These are phyloP conservation scores for Melanerpes formicivorus DNA, from an alignment of 2,113 vertebrate species.

Conservation along the genomic window DNA sequence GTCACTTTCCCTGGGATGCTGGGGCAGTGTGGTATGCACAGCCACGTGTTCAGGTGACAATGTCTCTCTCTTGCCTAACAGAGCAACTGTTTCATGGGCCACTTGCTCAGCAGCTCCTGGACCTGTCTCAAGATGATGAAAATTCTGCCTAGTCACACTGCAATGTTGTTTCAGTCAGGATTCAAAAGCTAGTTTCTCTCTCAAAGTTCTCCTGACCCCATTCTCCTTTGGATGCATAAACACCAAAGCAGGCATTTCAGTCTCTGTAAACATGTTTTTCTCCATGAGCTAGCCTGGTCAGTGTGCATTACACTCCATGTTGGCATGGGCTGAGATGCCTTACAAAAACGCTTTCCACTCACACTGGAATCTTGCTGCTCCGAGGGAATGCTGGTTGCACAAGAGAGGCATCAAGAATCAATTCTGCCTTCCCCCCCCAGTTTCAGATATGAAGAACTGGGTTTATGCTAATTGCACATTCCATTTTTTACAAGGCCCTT, in stretches of 20 bases:
- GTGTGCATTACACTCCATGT: slow-evolving; percentile 54
- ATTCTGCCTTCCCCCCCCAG: not conserved
- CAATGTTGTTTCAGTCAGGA: not conserved
- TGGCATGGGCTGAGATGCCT: slow-evolving; percentile 34
- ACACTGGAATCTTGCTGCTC: slow-evolving; percentile 48
- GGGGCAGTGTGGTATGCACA: not conserved
- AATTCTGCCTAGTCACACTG: not conserved
- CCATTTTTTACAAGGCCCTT: slow-evolving; percentile 11
- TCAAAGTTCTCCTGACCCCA: slow-evolving; percentile 21
- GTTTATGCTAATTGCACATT: slow-evolving; percentile 40
- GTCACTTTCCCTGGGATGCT: not conserved
- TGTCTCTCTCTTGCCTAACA: not conserved
- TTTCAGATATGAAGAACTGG: slow-evolving; percentile 31
- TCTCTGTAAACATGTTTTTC: slow-evolving; percentile 72
- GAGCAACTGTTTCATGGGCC: not conserved
- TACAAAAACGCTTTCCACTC: slow-evolving; percentile 62
- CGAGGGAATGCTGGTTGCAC: slow-evolving; percentile 47
- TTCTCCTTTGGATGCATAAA: slow-evolving; percentile 51
- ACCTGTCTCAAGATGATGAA: not conserved
- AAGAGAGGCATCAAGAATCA: slow-evolving; percentile 47
- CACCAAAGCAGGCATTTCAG: slow-evolving; percentile 57
- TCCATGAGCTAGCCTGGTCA: slow-evolving; percentile 50
- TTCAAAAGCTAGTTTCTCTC: slow-evolving; percentile 24
- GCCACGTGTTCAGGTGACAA: not conserved
- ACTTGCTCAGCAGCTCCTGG: slow-evolving; percentile 3